Evolutionary conservation across 92 coral and sea anemone genomes (phyloP).

Genomic region (Siderastrea siderea): DNA sequence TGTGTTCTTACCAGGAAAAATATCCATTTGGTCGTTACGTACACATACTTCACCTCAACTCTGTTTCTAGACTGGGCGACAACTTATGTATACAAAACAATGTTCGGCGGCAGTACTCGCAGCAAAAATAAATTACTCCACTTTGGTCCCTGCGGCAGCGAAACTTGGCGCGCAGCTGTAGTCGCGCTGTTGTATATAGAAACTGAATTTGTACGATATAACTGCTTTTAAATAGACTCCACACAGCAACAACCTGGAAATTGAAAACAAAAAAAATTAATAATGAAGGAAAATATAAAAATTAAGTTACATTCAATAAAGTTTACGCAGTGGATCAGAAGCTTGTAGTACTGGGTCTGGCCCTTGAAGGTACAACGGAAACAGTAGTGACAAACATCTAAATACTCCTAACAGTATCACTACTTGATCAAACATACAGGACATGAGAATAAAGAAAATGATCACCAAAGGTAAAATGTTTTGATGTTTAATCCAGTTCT

Average conservation of each 20-base stretch:
- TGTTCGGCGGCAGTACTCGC: constrained; percentile 22
- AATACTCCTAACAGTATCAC: too few species aligned
- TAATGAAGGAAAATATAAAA: background rate
- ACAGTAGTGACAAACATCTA: too few species aligned
- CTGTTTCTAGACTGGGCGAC: background rate
- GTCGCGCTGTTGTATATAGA: constrained; percentile 14
- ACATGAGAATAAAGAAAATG: too few species aligned
- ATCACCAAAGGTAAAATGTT: too few species aligned
- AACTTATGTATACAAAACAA: constrained; percentile 15
- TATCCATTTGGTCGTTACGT: background rate
- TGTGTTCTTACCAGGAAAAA: too few species aligned
- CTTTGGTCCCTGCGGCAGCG: constrained; percentile 13
- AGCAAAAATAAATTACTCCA: constrained; percentile 52
- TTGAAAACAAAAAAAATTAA: background rate
- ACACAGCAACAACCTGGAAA: background rate
- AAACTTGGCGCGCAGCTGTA: background rate
- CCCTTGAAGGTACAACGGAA: too few species aligned
- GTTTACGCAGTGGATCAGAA: too few species aligned
- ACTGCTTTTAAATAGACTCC: constrained; percentile 4
- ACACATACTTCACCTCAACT: too few species aligned
- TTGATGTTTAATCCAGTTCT: too few species aligned
- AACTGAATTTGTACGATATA: background rate
- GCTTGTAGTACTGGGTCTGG: too few species aligned
- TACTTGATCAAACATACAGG: too few species aligned
- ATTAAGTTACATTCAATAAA: too few species aligned